Percentiles rank a stretch among this genome's conserved stretches.
phyloP scores from a whole-genome alignment of 1,140 invertebrate species.

The Glossosoma conforme region DNA sequence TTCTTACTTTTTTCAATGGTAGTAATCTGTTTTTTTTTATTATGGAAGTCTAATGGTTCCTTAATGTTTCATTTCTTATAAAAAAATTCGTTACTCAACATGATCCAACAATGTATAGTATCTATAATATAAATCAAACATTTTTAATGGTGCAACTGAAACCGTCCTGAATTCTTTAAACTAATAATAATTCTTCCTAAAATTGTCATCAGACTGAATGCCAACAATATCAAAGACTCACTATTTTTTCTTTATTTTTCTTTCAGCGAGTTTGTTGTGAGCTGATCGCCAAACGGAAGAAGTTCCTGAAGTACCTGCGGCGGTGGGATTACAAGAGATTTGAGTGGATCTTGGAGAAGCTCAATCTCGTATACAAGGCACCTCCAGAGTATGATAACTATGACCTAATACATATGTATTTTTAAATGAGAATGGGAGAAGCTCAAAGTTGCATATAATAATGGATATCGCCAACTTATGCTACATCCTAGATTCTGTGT shows the following conservation, averaged over 20 bases:
- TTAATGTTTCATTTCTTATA: too few relatives aligned
- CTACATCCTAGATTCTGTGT: too few relatives aligned
- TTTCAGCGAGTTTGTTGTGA: slow-evolving; percentile 56
- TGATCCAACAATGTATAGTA: background rate
- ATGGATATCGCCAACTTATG: too few relatives aligned
- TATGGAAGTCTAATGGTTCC: too few relatives aligned
- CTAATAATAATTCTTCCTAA: too few relatives aligned
- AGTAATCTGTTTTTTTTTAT: too few relatives aligned
- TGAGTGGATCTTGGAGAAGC: slow-evolving; percentile 78
- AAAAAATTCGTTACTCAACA: too few relatives aligned
- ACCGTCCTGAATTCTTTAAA: too few relatives aligned
- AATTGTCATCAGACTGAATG: slow-evolving; percentile 2
- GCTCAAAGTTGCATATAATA: too few relatives aligned
- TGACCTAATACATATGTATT: too few relatives aligned
- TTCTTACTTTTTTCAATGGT: too few relatives aligned
- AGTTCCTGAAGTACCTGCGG: slow-evolving; percentile 62
- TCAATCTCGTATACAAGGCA: slow-evolving; percentile 72
- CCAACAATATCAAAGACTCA: background rate
- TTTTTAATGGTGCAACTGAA: background rate
- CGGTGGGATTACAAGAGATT: slow-evolving; percentile 76
- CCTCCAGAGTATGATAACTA: slow-evolving; percentile 50
- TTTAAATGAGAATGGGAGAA: too few relatives aligned
- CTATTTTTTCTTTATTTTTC: slow-evolving; percentile 6
- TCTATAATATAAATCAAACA: background rate
- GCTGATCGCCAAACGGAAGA: slow-evolving; percentile 71